Percentiles rank a stretch among this genome's conserved stretches.
Conservation (phyloP, 1,140 invertebrate genomes). For the Pachyrhynchus sulphureomaculatus region DNA sequence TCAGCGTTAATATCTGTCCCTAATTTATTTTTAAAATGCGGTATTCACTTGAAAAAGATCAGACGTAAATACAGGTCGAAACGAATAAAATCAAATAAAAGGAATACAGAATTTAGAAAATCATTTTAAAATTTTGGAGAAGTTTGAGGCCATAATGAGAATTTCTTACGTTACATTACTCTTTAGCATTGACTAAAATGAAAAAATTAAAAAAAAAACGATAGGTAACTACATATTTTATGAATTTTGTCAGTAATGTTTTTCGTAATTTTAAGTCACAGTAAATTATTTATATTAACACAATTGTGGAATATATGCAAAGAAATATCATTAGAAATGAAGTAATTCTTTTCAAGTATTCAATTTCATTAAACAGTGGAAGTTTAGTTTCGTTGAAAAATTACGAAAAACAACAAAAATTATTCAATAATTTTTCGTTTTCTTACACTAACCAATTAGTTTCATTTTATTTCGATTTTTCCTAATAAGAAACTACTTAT, state of each 20-base stretch:
- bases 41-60: too few species aligned
- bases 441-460: conserved; percentile 1
- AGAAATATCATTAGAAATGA: too few species aligned
- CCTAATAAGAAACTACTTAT: conserved; percentile 28
- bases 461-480: not conserved
- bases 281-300: not conserved
- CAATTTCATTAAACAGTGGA: too few species aligned
- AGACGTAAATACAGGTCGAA: too few species aligned
- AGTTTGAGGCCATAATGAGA: too few species aligned
- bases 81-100: too few species aligned
- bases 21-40: too few species aligned
- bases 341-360: too few species aligned
- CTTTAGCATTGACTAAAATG: not conserved
- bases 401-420: conserved; percentile 9
- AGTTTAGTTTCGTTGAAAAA: too few species aligned
- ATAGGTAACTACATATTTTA: conserved; percentile 7
- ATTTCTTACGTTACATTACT: not conserved
- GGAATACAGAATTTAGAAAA: too few species aligned
- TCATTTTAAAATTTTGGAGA: too few species aligned
- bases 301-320: conserved; percentile 2
- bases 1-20: too few species aligned
- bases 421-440: not conserved
- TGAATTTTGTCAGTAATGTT: not conserved
- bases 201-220: conserved; percentile 9
- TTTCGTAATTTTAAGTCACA: not conserved